Percentiles rank a stretch among this genome's conserved stretches.
These are phyloP conservation scores for Paracanthobrama guichenoti DNA, from an alignment of 2,113 vertebrate species.

Conservation along the genomic window DNA sequence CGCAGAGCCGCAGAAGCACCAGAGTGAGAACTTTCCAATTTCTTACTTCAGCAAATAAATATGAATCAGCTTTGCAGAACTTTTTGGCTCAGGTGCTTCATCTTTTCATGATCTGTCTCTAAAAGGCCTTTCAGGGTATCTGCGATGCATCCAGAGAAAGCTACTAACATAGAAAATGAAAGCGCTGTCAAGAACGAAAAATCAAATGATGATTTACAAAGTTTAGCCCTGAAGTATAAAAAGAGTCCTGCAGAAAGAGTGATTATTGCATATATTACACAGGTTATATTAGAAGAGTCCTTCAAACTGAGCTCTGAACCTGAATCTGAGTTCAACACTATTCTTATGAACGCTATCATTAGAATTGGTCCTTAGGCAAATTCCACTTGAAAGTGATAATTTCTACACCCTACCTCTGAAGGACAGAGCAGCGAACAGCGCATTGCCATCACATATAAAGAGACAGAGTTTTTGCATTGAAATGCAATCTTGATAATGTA, in stretches of 20 bases:
- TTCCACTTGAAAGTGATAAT: not conserved
- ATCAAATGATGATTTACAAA: slow-evolving; percentile 39
- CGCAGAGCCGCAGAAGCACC: not conserved
- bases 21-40: slow-evolving; percentile 19
- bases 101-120: slow-evolving; percentile 14
- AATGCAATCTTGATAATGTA: no score
- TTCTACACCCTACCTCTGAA: not conserved
- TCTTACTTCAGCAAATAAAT: slow-evolving; percentile 24
- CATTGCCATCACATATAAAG: not conserved
- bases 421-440: not conserved
- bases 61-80: slow-evolving; percentile 1
- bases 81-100: not conserved
- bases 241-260: slow-evolving; percentile 28
- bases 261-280: slow-evolving; percentile 1
- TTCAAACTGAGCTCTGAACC: slow-evolving; percentile 4
- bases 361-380: not conserved
- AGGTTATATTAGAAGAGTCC: not conserved
- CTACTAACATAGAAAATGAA: slow-evolving; percentile 42
- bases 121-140: slow-evolving; percentile 9
- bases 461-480: no score
- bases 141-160: slow-evolving; percentile 20
- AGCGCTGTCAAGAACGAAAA: slow-evolving; percentile 1
- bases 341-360: not conserved
- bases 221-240: slow-evolving; percentile 46
- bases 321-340: not conserved